These are phyloP conservation scores for Sinohyriopsis cumingii DNA, from an alignment of 2,888 invertebrate genomes.

Conservation along the genomic window DNA sequence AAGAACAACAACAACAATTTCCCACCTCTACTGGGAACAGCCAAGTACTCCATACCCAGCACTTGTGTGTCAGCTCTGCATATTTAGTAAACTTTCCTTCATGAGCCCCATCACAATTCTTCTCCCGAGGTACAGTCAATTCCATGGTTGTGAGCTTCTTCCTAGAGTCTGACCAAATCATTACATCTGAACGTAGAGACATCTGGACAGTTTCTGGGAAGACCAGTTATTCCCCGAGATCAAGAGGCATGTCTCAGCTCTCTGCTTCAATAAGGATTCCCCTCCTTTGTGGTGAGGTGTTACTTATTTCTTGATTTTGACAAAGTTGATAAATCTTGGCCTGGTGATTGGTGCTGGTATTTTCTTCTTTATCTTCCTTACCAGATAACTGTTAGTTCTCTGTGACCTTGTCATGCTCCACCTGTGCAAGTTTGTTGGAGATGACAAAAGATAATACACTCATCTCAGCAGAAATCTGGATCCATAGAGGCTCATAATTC, in stretches of 20 bases:
- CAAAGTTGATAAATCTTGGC: background rate
- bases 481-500: background rate
- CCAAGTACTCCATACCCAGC: slow-evolving; percentile 1
- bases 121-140: background rate
- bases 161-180: slow-evolving; percentile 7
- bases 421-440: too few species aligned
- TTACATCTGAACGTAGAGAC: slow-evolving; percentile 2
- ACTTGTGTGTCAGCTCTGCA: slow-evolving; percentile 1
- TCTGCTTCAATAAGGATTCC: background rate
- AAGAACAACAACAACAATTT: too few species aligned
- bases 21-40: slow-evolving; percentile 6
- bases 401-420: background rate
- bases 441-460: background rate
- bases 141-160: slow-evolving; percentile 1
- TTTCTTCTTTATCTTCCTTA: background rate
- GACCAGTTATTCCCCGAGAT: slow-evolving; percentile 4
- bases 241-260: slow-evolving; percentile 1
- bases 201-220: slow-evolving; percentile 13
- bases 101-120: background rate
- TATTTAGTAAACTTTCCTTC: slow-evolving; percentile 4
- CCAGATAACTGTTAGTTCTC: background rate
- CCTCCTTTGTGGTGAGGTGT: slow-evolving; percentile 4
- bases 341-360: background rate
- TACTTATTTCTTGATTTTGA: background rate
- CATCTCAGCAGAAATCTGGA: background rate